Base-by-base conservation (phyloP, 2,113 vertebrate species). In the Myodes glareolus region DNA sequence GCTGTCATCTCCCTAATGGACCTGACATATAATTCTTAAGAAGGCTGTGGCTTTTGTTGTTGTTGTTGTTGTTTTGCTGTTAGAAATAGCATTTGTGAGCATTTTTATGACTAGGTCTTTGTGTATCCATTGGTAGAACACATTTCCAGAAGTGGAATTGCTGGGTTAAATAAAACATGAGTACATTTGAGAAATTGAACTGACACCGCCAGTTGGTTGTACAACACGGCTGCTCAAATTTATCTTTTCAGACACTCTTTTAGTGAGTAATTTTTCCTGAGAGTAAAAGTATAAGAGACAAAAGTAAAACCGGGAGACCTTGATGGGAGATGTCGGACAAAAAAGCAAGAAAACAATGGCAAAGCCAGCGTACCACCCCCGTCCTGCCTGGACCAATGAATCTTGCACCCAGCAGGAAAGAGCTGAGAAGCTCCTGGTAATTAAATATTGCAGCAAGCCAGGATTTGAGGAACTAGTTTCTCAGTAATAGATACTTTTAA, bases 221-320 rank as follows among this genome's bases (percentile, higher is more conserved):
- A 67, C 1, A 82, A 94, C 92, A 78, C 42, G 1, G 9, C 21
- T 39, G 12, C 47, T 81, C 7, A 25, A 77, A 47, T 63, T 90
- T 84, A n/a, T 47, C 76, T 6, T 84, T 65, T 90, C 19, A 55
- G 73, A 91, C 88, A 70, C 5, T 89, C 52, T 77, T 92, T 95
- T 31, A 55, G 36, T 70, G 88, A 21, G 19, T 80, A 19, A 23
- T 92, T 94, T 96, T 82, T 70, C 77, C 52, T 63, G 50, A 90
- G 90, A 95, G 90, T 39, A 0, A 88, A 89, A 77, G 61, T 92
- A 21, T 77, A 52, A 96, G 96, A 76, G 14, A 81, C 75, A 42
- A 63, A 13, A 55, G 61, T 78, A 21, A 72, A 55, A 63, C 17
- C 25, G 8, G n/a, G 36, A 17, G 27, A 78, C 3, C 1, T 21